Conservation (phyloP, 1,140 invertebrate species). For the Lycorma delicatula region DNA sequence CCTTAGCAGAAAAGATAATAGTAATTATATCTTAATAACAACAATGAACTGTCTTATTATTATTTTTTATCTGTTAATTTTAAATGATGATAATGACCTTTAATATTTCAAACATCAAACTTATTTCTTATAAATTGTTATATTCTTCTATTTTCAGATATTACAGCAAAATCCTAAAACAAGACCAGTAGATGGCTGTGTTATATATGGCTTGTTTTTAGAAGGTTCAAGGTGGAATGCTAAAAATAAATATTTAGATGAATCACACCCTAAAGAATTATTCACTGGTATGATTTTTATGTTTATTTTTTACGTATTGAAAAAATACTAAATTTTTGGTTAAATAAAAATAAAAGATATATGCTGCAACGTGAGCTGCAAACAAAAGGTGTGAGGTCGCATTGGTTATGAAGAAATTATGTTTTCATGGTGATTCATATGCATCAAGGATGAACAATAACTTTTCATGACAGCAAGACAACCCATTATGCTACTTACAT, state of each 20-base stretch:
- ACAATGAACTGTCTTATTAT: not conserved
- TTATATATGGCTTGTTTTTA: conserved; percentile 60
- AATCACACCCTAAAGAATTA: conserved; percentile 53
- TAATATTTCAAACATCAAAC: not conserved
- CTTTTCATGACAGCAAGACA: too few relatives aligned
- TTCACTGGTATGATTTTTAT: conserved; percentile 43
- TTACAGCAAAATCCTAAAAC: conserved; percentile 38
- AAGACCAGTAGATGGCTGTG: conserved; percentile 55
- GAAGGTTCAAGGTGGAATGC: conserved; percentile 64
- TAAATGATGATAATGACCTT: not conserved
- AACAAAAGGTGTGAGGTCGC: too few relatives aligned
- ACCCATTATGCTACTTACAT: too few relatives aligned
- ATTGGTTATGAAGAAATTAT: too few relatives aligned
- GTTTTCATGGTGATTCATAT: too few relatives aligned
- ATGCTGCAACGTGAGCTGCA: too few relatives aligned
- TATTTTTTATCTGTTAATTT: not conserved
- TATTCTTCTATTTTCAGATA: conserved; percentile 36
- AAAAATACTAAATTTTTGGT: too few relatives aligned
- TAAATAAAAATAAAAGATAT: too few relatives aligned
- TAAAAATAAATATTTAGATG: conserved; percentile 40
- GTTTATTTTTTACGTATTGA: too few relatives aligned
- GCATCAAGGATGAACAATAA: too few relatives aligned
- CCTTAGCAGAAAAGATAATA: not conserved
- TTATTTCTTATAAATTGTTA: not conserved
- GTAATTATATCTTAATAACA: not conserved